Evolutionary conservation across 2,888 invertebrate species (phyloP), one percentile per base, ranked within the genome.

Genomic region (Drosophila nr. fundita): DNA sequence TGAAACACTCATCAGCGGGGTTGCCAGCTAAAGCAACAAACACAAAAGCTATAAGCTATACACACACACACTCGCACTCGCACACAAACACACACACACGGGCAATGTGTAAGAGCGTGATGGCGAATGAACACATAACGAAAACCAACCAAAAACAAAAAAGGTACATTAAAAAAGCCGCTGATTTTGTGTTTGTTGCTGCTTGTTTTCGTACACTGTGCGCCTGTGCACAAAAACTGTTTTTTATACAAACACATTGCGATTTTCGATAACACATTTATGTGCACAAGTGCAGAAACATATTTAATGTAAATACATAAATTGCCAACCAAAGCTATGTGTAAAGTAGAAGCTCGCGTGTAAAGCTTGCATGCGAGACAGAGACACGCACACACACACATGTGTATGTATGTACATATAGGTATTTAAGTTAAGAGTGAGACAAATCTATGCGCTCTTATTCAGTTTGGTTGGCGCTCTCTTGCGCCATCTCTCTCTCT

Each of bases 241-340:
- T 92, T 92, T 92, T 92, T 92, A 91, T 91, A 91, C 93, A 92
- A 93, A 93, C 92, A 93, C 92, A 92, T 92, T 93, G 92, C 89
- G 92, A 91, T 91, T 24, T 24, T 0, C 24, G 45, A 24, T 24
- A 24, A 21, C 83, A 77, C 74, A 82, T 54, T 63, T 21, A 36
- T 15, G 15, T 54, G 42, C 42, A 69, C 50, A 7, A 29, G 18
- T 38, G 38, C 30, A 30, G 18, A 45, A 45, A 4, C 4, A 45
- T 45, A 45, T 45, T 15, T 15, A 21, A 21, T 45, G 45, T 21
- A 7, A 45, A 21, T 45, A 21, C 45, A 45, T 45, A 45, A 45
- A 45, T 8, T 21, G 45, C 7, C 13, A 21, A 7, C 45, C 15
- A 21, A 45, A 21, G 45, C 13, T 15, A 15, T 45, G 7, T 45